A percentile compares a stretch with the other conserved stretches of the same genome.
Evolutionary conservation across 92 coral and sea anemone genomes (phyloP).

Genomic region (Meandrina meandrites): DNA sequence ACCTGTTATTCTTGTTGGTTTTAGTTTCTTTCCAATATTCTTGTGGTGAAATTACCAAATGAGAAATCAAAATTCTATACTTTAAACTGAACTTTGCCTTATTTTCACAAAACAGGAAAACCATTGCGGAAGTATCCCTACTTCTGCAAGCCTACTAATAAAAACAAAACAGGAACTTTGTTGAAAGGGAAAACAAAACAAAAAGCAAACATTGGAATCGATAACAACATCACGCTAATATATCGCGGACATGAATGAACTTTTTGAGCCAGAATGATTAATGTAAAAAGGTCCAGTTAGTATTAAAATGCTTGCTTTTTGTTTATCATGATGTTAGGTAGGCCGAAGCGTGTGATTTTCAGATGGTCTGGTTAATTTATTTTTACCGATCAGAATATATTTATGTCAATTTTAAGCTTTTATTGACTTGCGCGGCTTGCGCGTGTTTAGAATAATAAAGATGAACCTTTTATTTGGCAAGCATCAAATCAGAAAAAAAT

Average conservation of each 20-base stretch:
- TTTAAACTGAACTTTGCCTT: not conserved
- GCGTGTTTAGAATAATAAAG: not conserved
- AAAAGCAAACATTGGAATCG: too few relatives aligned
- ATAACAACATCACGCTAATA: too few relatives aligned
- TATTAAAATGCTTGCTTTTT: not conserved
- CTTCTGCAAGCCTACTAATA: not conserved
- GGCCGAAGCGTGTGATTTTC: not conserved
- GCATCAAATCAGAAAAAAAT: too few relatives aligned
- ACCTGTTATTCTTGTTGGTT: too few relatives aligned
- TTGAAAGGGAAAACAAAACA: too few relatives aligned
- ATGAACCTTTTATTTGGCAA: too few relatives aligned
- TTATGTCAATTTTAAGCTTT: not conserved
- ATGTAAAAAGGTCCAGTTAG: not conserved
- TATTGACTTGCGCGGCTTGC: not conserved
- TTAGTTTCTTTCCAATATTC: too few relatives aligned
- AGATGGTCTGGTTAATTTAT: not conserved
- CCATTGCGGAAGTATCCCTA: not conserved
- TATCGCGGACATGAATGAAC: too few relatives aligned
- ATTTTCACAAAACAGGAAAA: not conserved
- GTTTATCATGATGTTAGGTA: not conserved
- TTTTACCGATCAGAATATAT: not conserved
- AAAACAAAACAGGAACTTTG: not conserved
- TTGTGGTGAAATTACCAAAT: too few relatives aligned
- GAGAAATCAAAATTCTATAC: too few relatives aligned
- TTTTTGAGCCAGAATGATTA: too few relatives aligned